Percentiles rank a stretch among this genome's conserved stretches.
These are phyloP conservation scores for Corythornis vintsioides DNA, from an alignment of 2,113 vertebrate genomes.

Conservation along the genomic window DNA sequence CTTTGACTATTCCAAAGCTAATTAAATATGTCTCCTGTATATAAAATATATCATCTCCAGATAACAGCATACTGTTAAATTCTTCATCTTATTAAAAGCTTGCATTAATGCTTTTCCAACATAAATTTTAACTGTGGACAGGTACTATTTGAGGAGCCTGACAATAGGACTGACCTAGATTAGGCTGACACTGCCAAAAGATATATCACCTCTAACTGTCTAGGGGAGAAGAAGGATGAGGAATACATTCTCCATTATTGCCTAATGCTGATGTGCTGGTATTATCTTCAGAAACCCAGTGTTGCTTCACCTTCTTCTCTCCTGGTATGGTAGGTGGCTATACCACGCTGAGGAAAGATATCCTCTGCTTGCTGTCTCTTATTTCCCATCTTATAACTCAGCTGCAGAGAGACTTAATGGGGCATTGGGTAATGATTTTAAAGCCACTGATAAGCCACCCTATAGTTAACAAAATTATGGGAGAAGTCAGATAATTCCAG, in stretches of 20 bases:
- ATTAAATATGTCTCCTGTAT: conserved; percentile 84
- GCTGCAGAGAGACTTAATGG: background rate
- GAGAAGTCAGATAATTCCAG: background rate
- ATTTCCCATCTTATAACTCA: background rate
- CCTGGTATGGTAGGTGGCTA: background rate
- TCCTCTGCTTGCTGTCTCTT: background rate
- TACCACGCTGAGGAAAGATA: background rate
- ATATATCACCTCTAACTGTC: conserved; percentile 78
- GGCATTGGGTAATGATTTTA: background rate
- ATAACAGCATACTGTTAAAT: conserved; percentile 82
- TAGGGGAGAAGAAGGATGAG: conserved; percentile 74
- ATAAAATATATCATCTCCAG: conserved; percentile 84
- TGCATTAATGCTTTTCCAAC: conserved; percentile 82
- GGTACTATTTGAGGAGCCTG: conserved; percentile 80
- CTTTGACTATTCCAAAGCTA: conserved; percentile 80
- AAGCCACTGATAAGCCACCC: background rate
- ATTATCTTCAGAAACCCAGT: conserved; percentile 66
- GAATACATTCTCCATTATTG: conserved; percentile 77
- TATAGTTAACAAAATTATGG: background rate
- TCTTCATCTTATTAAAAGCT: conserved; percentile 87
- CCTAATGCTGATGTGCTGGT: conserved; percentile 63
- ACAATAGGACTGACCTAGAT: conserved; percentile 82
- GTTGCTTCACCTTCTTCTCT: conserved; percentile 6
- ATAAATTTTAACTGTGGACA: conserved; percentile 83
- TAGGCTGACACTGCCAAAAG: conserved; percentile 79